Evolutionary conservation across 2,888 invertebrate genomes (phyloP).

Genomic region (Ganaspis brasiliensis): DNA sequence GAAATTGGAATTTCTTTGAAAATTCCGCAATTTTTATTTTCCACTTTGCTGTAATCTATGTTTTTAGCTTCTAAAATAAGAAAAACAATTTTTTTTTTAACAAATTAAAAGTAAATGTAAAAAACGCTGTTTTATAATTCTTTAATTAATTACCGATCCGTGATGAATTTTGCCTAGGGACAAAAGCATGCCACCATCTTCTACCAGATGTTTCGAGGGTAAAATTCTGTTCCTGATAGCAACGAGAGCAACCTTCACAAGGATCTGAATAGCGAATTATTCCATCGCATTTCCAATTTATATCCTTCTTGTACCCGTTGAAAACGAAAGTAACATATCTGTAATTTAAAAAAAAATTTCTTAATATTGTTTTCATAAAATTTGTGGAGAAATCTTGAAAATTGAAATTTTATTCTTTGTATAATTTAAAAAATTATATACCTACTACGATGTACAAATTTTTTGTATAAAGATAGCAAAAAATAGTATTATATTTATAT

Average conservation of each 20-base stretch:
- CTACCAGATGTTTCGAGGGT: constrained; percentile 52
- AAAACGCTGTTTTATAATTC: no score
- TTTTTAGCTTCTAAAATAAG: constrained; percentile 52
- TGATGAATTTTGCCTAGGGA: constrained; percentile 72
- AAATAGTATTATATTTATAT: no score
- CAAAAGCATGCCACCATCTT: constrained; percentile 82
- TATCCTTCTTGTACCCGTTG: constrained; percentile 85
- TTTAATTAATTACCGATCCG: constrained; percentile 42
- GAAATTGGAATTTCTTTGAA: constrained; percentile 83
- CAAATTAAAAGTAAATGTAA: no score
- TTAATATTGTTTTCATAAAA: no score
- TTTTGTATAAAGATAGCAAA: no score
- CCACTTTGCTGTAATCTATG: constrained; percentile 81
- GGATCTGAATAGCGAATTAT: constrained; percentile 89
- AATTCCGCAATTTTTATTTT: constrained; percentile 84
- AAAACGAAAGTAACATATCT: constrained; percentile 89
- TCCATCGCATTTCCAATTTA: constrained; percentile 88
- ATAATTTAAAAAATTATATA: no score
- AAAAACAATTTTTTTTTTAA: neutral
- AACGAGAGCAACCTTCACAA: constrained; percentile 91
- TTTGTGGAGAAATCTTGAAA: no score
- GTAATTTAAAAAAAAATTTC: neutral
- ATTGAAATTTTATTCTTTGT: no score
- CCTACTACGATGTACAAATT: no score
- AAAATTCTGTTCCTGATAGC: constrained; percentile 81